phyloP scores from a whole-genome alignment of 2,888 invertebrate species.

The Agelastica alni region DNA sequence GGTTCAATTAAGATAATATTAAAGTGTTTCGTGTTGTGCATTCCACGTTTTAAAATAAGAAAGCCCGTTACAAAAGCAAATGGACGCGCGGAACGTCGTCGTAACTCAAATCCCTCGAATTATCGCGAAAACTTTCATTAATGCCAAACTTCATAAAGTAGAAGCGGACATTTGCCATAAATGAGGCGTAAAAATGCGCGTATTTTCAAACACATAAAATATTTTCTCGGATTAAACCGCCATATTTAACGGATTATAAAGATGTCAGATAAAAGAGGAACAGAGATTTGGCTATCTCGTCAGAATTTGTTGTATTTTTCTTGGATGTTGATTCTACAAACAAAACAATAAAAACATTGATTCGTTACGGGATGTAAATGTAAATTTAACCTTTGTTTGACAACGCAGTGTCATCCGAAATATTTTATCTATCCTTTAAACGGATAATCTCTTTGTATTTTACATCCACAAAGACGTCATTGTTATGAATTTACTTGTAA shows the following conservation, averaged over 20 bases:
- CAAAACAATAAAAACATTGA: not conserved
- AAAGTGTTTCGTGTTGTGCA: too few species aligned
- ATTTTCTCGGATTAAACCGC: slow-evolving; percentile 4
- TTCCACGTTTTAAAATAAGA: too few species aligned
- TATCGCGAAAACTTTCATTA: not conserved
- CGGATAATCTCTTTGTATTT: too few species aligned
- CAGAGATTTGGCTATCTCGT: not conserved
- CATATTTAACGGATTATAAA: slow-evolving; percentile 1
- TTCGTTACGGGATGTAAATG: not conserved
- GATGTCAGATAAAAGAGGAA: slow-evolving; percentile 1
- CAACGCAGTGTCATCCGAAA: not conserved
- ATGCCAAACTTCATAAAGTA: not conserved
- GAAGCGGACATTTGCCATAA: slow-evolving; percentile 4
- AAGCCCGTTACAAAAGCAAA: too few species aligned
- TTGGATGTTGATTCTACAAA: not conserved
- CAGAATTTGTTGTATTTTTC: not conserved
- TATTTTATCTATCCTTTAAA: not conserved
- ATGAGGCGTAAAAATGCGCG: slow-evolving; percentile 18
- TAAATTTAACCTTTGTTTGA: not conserved
- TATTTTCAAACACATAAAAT: slow-evolving; percentile 8
- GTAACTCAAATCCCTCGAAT: not conserved
- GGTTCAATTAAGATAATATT: too few species aligned
- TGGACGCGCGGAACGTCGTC: too few species aligned
- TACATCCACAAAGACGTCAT: too few species aligned
- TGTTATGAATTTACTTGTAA: too few species aligned